Percentiles rank a stretch among this genome's conserved stretches.
Conservation (phyloP, 1,140 invertebrate species). For the Ditylenchus dipsaci region DNA sequence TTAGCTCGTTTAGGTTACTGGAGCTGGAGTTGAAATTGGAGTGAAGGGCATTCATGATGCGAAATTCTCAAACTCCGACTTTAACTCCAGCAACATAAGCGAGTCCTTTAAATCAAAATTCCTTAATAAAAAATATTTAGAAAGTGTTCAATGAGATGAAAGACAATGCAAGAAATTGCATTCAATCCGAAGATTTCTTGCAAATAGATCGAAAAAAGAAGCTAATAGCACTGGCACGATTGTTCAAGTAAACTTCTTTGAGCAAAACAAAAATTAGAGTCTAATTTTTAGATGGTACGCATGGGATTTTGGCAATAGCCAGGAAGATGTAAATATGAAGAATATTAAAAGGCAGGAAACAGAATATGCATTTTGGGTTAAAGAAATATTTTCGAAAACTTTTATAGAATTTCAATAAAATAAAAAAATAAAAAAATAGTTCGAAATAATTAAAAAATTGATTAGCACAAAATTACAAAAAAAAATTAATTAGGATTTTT, state of each 20-base stretch:
- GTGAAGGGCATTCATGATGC: too few species aligned
- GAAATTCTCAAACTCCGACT: too few species aligned
- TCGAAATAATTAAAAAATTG: too few species aligned
- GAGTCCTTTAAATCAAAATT: neutral
- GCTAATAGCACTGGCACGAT: constrained; percentile 57
- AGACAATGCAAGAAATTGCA: constrained; percentile 41
- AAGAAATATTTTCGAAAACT: neutral
- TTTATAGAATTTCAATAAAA: neutral
- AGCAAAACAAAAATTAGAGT: too few species aligned
- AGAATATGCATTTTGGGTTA: neutral
- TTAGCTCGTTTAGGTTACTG: too few species aligned
- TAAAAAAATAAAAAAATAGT: neutral
- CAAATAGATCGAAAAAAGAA: constrained; percentile 57
- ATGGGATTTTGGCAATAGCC: constrained; percentile 60
- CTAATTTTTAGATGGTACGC: constrained; percentile 47
- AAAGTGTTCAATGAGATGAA: constrained; percentile 30
- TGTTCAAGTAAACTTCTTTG: constrained; percentile 58
- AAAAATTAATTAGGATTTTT: too few species aligned
- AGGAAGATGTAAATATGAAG: constrained; percentile 58
- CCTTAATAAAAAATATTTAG: constrained; percentile 11
- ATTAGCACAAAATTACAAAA: too few species aligned
- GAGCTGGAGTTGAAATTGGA: too few species aligned
- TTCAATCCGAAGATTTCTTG: constrained; percentile 58
- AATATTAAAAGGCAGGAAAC: too few species aligned
- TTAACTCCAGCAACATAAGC: too few species aligned